Evolutionary conservation across 1,140 invertebrate genomes (phyloP), one percentile per base, ranked within the genome.

Genomic region (Triops longicaudatus): DNA sequence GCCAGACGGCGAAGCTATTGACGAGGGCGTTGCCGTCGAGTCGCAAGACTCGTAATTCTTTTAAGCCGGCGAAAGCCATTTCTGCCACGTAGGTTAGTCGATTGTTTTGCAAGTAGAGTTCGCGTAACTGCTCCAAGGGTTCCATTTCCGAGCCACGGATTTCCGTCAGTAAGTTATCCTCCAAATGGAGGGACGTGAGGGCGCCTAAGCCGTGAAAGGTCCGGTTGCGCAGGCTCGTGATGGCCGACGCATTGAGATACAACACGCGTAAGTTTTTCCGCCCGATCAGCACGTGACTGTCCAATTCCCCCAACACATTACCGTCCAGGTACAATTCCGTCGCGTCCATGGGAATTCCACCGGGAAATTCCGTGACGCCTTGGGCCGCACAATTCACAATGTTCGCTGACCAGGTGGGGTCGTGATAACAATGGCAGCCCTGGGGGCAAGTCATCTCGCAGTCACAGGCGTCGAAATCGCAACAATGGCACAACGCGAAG

Each of bases 371-470:
- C 26, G 87, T 85, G 7, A 73, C 28, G 31, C 26, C 42, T 71
- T 89, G 91, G 0, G 90, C 88, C 31, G 93, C 93, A 84, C 94
- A 97, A 82, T 96, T 93, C 3, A 96, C 94, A 6, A 96, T 92
- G 83, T 97, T 96, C 37, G 92, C 93, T 78, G 92, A 92, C 94
- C 94, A 96, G 17, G 93, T 92, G 83, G 93, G 91, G 81, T 96
- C 94, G 85, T 95, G 92, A 84, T 95, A 96, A 82, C 94, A 97
- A 78, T 92, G 92, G 85, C 94, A 97, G 82, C 95, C 94, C 79
- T 89, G 88, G 1, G 95, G 95, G 81, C 94, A 97, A 4, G 91
- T 95, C 93, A 96, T 96, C 85, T 96, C 93, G 84, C 95, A 97
- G 84, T 97, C 95, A 84, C 95, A 97, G 73, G 93, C 94, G 83